phyloP scores from a whole-genome alignment of 2,797 vertebrate genomes.

The Myotis daubentonii region DNA sequence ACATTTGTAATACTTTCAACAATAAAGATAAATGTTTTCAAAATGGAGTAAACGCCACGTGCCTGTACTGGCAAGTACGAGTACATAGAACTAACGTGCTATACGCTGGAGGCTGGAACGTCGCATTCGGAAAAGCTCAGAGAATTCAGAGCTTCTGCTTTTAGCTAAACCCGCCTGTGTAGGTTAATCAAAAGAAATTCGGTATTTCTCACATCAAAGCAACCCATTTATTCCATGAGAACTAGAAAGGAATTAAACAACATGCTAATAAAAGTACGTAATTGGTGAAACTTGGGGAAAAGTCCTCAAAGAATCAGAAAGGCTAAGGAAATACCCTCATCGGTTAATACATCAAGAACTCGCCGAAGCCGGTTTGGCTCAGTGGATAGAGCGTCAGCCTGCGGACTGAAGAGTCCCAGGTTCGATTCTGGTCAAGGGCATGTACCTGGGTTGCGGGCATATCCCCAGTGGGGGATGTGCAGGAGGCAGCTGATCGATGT shows the following conservation, averaged over 20 bases:
- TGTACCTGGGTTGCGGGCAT: no score
- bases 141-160: not conserved
- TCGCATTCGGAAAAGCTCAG: not conserved
- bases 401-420: no score
- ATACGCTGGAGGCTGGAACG: not conserved
- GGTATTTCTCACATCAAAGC: slow-evolving; percentile 31
- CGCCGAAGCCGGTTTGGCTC: no score
- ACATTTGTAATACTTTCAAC: no score
- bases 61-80: not conserved
- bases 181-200: slow-evolving; percentile 30
- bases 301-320: slow-evolving; percentile 2
- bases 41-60: not conserved
- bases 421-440: no score
- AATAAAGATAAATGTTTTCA: no score
- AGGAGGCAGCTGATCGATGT: no score
- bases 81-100: not conserved
- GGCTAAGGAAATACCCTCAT: slow-evolving; percentile 22
- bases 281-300: not conserved
- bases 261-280: slow-evolving; percentile 44
- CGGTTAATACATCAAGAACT: slow-evolving; percentile 36
- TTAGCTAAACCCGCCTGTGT: not conserved
- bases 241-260: slow-evolving; percentile 42
- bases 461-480: no score
- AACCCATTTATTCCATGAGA: slow-evolving; percentile 29
- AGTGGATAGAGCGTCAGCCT: no score